Evolutionary conservation across 2,888 invertebrate species (phyloP).

Genomic region (Patella caerulea): DNA sequence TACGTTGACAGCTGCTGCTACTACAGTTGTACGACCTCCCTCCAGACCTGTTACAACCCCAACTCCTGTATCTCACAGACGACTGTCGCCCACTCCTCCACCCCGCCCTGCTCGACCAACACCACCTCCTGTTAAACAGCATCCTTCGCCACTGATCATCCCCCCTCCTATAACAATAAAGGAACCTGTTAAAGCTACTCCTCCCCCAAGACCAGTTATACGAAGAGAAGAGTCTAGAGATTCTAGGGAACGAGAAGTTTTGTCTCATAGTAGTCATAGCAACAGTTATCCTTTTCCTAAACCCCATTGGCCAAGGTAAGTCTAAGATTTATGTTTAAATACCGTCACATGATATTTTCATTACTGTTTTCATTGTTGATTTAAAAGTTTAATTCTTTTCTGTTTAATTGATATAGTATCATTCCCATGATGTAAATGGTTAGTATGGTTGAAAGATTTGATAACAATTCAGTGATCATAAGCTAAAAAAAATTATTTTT

Average conservation of each 20-base stretch:
- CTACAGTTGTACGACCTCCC: constrained; percentile 24
- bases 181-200: constrained; percentile 41
- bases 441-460: no score
- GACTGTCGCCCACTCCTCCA: constrained; percentile 73
- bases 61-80: constrained; percentile 71
- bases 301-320: constrained; percentile 7
- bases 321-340: no score
- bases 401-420: no score
- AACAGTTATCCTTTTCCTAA: constrained; percentile 8
- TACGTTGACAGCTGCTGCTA: constrained; percentile 18
- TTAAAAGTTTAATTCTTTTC: no score
- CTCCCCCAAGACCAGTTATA: constrained; percentile 22
- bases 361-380: no score
- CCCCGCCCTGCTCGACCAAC: constrained; percentile 41
- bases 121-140: constrained; percentile 68
- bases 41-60: constrained; percentile 31
- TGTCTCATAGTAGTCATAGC: constrained; percentile 10
- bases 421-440: no score
- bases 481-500: not conserved
- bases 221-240: constrained; percentile 34
- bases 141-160: constrained; percentile 73
- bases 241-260: not conserved
- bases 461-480: no score
- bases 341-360: no score
- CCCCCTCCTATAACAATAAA: constrained; percentile 77